Base-by-base conservation (phyloP, 1,140 invertebrate species). In the Akabosia matsudoensis region DNA sequence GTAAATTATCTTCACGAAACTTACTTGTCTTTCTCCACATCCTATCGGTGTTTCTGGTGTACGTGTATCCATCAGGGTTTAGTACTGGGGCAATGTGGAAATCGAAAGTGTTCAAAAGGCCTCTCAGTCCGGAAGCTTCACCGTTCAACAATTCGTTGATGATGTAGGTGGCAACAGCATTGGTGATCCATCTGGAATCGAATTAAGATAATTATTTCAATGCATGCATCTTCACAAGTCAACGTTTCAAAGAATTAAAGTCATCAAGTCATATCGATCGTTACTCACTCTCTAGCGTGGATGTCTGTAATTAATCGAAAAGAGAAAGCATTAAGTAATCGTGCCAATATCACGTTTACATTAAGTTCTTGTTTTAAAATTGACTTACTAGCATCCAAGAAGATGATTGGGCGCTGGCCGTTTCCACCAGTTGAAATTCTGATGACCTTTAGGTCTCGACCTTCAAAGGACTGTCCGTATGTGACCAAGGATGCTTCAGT, bases 41-140 rank as follows among this genome's bases (percentile, higher is more conserved):
- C 30, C 80, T 74, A 78, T 84, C 83, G n/a, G 70, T 82, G 0
- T 80, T 84, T 54, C 88, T 86, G 13, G 88, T 88, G 80, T 89
- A 91, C 31, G 87, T 87, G 80, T 90, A 92, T 0, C 92, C 92
- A 84, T 93, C 91, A 10, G 91, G 90, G 84, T 92, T 92, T 3
- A 88, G 81, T 10, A 91, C 85, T 0, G 90, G 90, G 78, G 91
- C 84, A 75, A 92, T 84, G 82, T 89, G 84, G 86, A 78, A 87
- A 81, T 92, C 90, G 70, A 91, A 85, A 34, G 87, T 84, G n/a
- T 89, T 85, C 10, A 90, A 83, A 1, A 91, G 71, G 52, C 13
- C 72, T 22, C 1, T 76, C 73, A 61, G 37, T 72, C 61, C 61
- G 31, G 24, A 16, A 22, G 64, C 76, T 70, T 70, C n/a, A 18